A percentile compares a stretch with the other conserved stretches of the same genome.
These are phyloP conservation scores for Microtus agrestis DNA, from an alignment of 2,797 vertebrate genomes.

Conservation along the genomic window DNA sequence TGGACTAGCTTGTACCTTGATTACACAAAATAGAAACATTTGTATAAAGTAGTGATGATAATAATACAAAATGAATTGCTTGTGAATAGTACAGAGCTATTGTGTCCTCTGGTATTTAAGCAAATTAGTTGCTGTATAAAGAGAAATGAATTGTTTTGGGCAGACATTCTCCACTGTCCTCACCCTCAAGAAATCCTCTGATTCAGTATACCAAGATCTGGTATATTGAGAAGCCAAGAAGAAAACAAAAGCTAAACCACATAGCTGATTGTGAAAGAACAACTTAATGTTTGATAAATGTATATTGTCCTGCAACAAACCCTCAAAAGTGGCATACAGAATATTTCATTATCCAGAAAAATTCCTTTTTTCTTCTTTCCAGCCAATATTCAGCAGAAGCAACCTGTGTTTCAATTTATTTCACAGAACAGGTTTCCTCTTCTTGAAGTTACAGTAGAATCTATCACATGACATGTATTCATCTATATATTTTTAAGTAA, in stretches of 20 bases:
- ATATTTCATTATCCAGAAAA: constrained; percentile 24
- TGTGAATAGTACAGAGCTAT: neutral
- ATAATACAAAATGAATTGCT: constrained; percentile 16
- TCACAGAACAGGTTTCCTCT: neutral
- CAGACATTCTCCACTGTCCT: neutral
- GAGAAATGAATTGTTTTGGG: neutral
- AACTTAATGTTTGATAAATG: constrained; percentile 55
- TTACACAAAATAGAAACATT: constrained; percentile 56
- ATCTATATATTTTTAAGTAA: neutral
- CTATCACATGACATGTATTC: neutral
- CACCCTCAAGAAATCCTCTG: constrained; percentile 12
- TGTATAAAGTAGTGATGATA: constrained; percentile 44
- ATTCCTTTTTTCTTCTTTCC: neutral
- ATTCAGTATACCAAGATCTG: neutral
- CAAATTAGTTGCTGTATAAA: neutral
- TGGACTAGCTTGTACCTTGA: constrained; percentile 29
- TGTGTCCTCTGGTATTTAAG: neutral
- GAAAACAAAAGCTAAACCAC: neutral
- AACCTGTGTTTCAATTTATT: constrained; percentile 20
- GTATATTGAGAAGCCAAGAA: neutral
- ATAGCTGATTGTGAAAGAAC: neutral
- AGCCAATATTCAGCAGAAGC: neutral
- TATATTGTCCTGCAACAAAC: neutral
- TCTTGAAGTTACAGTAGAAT: neutral
- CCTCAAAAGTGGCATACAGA: neutral